Evolutionary conservation across 2,888 invertebrate genomes (phyloP).

Genomic region (Plutella xylostella): DNA sequence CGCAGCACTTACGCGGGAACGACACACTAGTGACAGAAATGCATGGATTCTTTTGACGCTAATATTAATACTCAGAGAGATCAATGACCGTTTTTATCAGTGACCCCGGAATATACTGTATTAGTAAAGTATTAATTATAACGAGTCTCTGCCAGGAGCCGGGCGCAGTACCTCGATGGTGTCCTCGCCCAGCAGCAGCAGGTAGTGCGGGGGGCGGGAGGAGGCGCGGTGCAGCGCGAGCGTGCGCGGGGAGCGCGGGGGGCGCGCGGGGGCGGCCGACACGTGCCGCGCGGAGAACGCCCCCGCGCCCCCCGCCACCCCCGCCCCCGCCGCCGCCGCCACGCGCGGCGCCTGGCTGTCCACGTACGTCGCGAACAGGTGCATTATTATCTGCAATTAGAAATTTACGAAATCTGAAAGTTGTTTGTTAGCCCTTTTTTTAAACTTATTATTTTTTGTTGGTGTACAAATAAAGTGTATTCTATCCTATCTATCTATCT

Average conservation of each 20-base stretch:
- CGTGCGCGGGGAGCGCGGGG: background rate
- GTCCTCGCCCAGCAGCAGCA: conserved; percentile 74
- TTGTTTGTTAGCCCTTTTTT: no score
- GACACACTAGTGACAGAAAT: no score
- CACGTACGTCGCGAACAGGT: conserved; percentile 85
- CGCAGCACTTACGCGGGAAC: no score
- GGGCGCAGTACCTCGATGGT: conserved; percentile 22
- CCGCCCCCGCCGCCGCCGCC: conserved; percentile 22
- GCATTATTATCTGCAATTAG: conserved; percentile 70
- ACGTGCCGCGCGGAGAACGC: conserved; percentile 70
- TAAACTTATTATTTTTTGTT: no score
- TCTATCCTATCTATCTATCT: no score
- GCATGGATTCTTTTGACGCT: no score
- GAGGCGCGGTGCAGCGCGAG: conserved; percentile 40
- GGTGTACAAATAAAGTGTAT: no score
- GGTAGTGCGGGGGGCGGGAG: conserved; percentile 76
- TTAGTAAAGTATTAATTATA: background rate
- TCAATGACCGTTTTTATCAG: no score
- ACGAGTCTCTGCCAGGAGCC: background rate
- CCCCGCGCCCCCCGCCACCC: conserved; percentile 12
- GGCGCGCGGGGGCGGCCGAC: conserved; percentile 38
- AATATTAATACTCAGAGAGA: no score
- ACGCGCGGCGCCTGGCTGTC: conserved; percentile 53
- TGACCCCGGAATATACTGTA: no score
- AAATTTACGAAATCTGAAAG: no score